Evolutionary conservation across 2,797 vertebrate species (phyloP).

Genomic region (Myripristis jacobus): DNA sequence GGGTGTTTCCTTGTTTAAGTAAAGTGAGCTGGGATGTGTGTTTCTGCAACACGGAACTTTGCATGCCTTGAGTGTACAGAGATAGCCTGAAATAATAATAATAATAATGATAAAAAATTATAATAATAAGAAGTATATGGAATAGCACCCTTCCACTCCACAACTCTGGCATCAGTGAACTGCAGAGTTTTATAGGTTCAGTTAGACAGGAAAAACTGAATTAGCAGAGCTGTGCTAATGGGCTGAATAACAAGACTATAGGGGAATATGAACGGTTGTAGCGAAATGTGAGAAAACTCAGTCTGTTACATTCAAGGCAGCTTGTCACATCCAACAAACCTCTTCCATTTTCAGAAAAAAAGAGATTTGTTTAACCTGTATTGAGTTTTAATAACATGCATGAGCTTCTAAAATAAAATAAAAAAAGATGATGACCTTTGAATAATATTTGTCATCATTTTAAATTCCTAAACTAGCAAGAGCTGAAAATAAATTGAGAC

Average conservation of each 20-base stretch:
- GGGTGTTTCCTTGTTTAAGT: conserved; percentile 56
- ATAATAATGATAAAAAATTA: not conserved
- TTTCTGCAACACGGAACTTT: conserved; percentile 22
- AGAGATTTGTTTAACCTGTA: not conserved
- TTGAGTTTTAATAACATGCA: not conserved
- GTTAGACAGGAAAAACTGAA: conserved; percentile 37
- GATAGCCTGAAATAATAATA: conserved; percentile 1
- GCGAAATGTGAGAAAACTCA: conserved; percentile 39
- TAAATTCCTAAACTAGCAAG: not conserved
- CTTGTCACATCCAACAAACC: not conserved
- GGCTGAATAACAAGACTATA: conserved; percentile 46
- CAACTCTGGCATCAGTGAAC: not conserved
- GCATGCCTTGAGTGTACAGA: not conserved
- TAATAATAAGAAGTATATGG: not conserved
- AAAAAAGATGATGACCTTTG: not conserved
- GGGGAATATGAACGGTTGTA: conserved; percentile 35
- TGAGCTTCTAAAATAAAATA: not conserved
- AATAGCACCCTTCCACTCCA: not conserved
- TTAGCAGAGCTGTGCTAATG: conserved; percentile 33
- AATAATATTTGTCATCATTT: not conserved
- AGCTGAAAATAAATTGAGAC: not conserved
- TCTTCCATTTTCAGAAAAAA: not conserved
- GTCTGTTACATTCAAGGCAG: not conserved
- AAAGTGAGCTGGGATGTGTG: conserved; percentile 11
- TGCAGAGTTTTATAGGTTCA: not conserved